Percentiles rank a stretch among this genome's conserved stretches.
Evolutionary conservation across 2,113 vertebrate genomes (phyloP).

Genomic region (Synodontis membranacea): DNA sequence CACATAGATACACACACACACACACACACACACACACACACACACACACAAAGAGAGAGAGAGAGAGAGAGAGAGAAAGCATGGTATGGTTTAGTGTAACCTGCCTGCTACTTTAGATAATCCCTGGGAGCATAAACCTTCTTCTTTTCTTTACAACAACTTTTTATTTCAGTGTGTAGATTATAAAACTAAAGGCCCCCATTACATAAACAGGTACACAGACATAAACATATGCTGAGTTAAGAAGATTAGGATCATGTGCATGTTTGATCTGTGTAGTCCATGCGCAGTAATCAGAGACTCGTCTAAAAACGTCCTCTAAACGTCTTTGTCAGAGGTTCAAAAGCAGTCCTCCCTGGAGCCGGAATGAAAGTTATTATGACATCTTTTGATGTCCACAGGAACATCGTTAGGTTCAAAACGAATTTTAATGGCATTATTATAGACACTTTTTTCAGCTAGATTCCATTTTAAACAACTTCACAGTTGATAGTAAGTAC

Average conservation of each 20-base stretch:
- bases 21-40: constrained; percentile 2
- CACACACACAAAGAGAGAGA: background rate
- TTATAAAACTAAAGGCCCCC: background rate
- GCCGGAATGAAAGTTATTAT: background rate
- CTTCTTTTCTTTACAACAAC: background rate
- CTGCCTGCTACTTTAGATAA: background rate
- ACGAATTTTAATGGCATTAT: background rate
- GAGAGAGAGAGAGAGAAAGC: background rate
- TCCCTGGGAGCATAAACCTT: background rate
- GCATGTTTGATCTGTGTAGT: background rate
- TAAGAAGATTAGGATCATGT: background rate
- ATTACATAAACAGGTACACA: background rate
- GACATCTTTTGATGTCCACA: background rate
- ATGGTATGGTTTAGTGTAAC: background rate
- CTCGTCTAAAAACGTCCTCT: background rate
- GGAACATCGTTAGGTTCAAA: background rate
- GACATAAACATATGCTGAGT: background rate
- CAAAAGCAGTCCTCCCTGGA: background rate
- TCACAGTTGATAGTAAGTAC: background rate
- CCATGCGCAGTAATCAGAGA: background rate
- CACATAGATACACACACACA: constrained; percentile 1
- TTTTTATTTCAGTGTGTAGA: background rate
- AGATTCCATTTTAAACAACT: background rate
- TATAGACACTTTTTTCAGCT: background rate
- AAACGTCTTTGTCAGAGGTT: background rate